phyloP scores from a whole-genome alignment of 2,888 invertebrate species.

The Erannis defoliaria region DNA sequence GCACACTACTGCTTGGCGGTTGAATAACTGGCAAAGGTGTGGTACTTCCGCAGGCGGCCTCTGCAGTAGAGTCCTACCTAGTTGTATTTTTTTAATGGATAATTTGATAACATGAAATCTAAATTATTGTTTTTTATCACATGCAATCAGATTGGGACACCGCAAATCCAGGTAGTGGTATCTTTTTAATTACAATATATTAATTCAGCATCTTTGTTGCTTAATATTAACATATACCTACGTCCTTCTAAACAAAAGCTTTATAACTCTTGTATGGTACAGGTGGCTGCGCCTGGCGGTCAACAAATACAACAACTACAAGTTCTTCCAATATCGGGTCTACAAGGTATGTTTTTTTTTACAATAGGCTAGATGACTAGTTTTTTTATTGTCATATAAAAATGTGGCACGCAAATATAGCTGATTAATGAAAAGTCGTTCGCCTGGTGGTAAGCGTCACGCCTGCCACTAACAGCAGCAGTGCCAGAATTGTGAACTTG shows the following conservation, averaged over 20 bases:
- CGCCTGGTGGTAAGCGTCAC: too few relatives aligned
- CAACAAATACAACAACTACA: slow-evolving; percentile 90
- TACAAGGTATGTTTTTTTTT: slow-evolving; percentile 77
- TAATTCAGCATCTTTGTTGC: background rate
- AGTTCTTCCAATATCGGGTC: slow-evolving; percentile 90
- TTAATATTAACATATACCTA: too few relatives aligned
- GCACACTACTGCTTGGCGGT: too few relatives aligned
- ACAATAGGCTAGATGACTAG: background rate
- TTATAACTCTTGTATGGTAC: slow-evolving; percentile 51
- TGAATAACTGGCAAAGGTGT: too few relatives aligned
- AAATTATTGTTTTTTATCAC: slow-evolving; percentile 45
- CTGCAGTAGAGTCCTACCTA: too few relatives aligned
- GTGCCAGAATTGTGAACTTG: too few relatives aligned
- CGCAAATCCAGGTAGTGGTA: slow-evolving; percentile 83
- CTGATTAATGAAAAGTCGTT: too few relatives aligned
- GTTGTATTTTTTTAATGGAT: too few relatives aligned
- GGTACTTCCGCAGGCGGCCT: too few relatives aligned
- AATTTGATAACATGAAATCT: too few relatives aligned
- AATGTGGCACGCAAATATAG: too few relatives aligned
- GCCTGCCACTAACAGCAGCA: too few relatives aligned
- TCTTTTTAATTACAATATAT: background rate
- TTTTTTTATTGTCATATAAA: background rate
- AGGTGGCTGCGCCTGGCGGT: slow-evolving; percentile 88
- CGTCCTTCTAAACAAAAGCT: background rate
- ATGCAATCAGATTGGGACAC: slow-evolving; percentile 79